Conservation (phyloP, 1,140 invertebrate species). For the Ylistrum balloti region DNA sequence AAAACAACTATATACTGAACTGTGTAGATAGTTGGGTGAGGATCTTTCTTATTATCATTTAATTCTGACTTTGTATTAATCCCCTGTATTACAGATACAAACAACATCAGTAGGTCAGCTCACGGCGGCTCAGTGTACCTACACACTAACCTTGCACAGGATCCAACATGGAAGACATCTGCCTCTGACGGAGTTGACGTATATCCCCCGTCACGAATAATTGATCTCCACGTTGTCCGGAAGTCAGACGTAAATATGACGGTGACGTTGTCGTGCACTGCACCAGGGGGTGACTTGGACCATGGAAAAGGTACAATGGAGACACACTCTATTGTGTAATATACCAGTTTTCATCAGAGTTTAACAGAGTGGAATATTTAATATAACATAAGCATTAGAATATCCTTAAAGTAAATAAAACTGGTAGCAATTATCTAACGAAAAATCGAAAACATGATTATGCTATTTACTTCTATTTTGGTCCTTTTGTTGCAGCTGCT, state of each 20-base stretch:
- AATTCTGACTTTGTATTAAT: neutral
- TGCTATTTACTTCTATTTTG: neutral
- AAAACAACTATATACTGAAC: no score
- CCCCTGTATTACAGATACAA: conserved; percentile 4
- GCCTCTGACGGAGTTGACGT: conserved; percentile 59
- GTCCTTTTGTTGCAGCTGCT: neutral
- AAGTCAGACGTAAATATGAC: conserved; percentile 64
- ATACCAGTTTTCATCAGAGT: no score
- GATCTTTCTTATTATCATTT: no score
- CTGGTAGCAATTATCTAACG: no score
- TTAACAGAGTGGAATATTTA: no score
- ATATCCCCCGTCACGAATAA: conserved; percentile 78
- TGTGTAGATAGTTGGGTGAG: no score
- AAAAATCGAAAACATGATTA: no score
- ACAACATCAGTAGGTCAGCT: conserved; percentile 47
- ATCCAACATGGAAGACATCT: neutral
- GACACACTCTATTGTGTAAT: no score
- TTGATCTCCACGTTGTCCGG: conserved; percentile 75
- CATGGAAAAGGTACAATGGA: conserved; percentile 66
- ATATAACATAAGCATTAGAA: no score
- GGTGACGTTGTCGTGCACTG: conserved; percentile 71
- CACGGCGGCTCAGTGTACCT: conserved; percentile 50
- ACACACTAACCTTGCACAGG: neutral
- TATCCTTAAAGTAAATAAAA: no score
- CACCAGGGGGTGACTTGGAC: conserved; percentile 70